These are phyloP conservation scores for Pollimyrus isidori DNA, from an alignment of 2,113 vertebrate genomes.

Conservation along the genomic window DNA sequence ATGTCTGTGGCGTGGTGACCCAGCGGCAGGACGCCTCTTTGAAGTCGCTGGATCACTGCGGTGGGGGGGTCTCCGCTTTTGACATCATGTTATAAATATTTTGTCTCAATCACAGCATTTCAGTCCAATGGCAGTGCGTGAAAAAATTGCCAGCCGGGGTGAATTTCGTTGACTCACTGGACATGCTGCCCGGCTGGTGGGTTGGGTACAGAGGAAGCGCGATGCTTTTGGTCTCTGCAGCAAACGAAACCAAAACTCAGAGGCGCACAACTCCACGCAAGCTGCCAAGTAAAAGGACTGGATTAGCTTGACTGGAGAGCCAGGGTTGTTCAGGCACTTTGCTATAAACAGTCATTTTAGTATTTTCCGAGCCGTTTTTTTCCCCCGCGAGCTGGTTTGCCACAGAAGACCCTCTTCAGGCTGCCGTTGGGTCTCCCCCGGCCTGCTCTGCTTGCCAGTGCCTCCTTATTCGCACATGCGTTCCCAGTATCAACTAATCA, in stretches of 20 bases:
- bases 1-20: neutral
- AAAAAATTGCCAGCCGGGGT: neutral
- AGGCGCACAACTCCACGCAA: neutral
- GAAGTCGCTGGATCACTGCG: neutral
- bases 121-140: neutral
- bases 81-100: neutral
- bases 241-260: neutral
- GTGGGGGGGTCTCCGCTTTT: neutral
- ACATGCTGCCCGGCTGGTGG: neutral
- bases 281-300: neutral
- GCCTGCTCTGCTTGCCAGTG: neutral
- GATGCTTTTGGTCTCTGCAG: neutral
- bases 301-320: neutral
- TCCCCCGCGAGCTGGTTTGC: neutral
- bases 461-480: neutral
- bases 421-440: neutral
- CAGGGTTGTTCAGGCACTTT: neutral
- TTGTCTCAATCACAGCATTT: neutral
- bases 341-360: neutral
- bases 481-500: neutral
- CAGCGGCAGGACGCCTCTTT: neutral
- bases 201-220: neutral
- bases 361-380: neutral
- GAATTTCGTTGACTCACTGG: neutral
- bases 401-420: neutral